phyloP scores from a whole-genome alignment of 2,113 vertebrate species.

The Abramis brama region DNA sequence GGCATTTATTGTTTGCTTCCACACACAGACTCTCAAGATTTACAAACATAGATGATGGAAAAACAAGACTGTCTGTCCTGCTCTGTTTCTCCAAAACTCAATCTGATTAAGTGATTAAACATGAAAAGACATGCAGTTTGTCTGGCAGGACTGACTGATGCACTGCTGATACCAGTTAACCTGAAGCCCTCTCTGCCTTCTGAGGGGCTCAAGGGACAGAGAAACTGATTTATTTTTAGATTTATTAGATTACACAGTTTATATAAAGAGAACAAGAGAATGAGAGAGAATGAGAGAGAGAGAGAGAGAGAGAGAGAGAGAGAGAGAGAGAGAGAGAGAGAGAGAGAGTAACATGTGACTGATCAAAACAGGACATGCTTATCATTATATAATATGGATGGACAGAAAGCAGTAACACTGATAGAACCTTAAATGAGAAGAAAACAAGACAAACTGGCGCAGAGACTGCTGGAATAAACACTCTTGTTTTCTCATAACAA shows the following conservation, averaged over 20 bases:
- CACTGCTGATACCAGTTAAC: slow-evolving; percentile 15
- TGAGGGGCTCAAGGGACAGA: background rate
- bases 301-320: background rate
- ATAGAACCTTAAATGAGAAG: slow-evolving; percentile 38
- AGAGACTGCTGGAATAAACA: slow-evolving; percentile 40
- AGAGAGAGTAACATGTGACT: background rate
- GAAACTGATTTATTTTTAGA: slow-evolving; percentile 2
- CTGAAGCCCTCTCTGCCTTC: background rate
- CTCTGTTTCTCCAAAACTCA: slow-evolving; percentile 6
- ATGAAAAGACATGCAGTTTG: slow-evolving; percentile 35
- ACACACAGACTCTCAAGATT: slow-evolving; percentile 10
- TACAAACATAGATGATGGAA: background rate
- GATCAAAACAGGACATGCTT: slow-evolving; percentile 38
- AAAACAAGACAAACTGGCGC: slow-evolving; percentile 40
- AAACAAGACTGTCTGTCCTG: background rate
- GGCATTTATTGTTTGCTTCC: background rate
- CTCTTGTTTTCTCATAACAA: slow-evolving; percentile 53
- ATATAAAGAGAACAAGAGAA: slow-evolving; percentile 24
- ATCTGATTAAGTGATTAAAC: slow-evolving; percentile 41
- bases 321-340: background rate
- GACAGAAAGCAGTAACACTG: slow-evolving; percentile 45
- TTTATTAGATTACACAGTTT: slow-evolving; percentile 38
- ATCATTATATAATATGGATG: slow-evolving; percentile 33
- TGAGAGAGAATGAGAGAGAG: background rate
- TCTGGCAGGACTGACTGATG: slow-evolving; percentile 37